Evolutionary conservation across 1,140 invertebrate species (phyloP), one percentile per base, ranked within the genome.

Genomic region (Lordiphosa mommai): DNA sequence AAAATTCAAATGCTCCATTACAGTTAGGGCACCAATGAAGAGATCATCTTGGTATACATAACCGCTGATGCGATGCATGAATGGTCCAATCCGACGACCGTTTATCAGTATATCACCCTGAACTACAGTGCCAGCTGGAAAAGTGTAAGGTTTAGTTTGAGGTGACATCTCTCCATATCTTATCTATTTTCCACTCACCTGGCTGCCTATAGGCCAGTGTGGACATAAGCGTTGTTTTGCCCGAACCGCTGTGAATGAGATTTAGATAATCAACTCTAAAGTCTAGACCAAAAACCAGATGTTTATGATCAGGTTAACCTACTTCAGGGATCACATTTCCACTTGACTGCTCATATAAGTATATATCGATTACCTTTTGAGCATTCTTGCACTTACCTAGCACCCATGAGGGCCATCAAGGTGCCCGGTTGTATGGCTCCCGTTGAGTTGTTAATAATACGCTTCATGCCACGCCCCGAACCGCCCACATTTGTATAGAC

Each of bases 21-120:
- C 96, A 0, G 96, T 98, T 52, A 98, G 91, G 6, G 93, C 93
- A 1, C 93, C 94, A 30, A 97, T 93, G 82, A 98, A 98, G 23
- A 98, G 90, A 85, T 98, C 96, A 56, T 97, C 95, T 89, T 99
- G 98, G 76, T 98, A 95, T 88, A 99, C 96, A 88, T 96, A 99
- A 0, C 96, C 97, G 56, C 95, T 97, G 30, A 97, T 90, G 53
- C 92, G 91, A 69, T 93, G 93, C 92, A 97, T 95, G 64, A 93
- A 95, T 51, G 93, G 91, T 6, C 92, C 92, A 3, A 94, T 90
- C 3, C 90, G 89, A 13, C 91, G 86, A 1, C 94, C 94, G 79
- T 96, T 95, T 60, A 96, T 91, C 37, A 92, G 79, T 48, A 95
- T 93, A 49, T 95, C 93, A 1, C 96, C 96, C 69, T 94, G 92